Base-by-base conservation (phyloP, 1,140 invertebrate genomes). In the Streblospio benedicti region DNA sequence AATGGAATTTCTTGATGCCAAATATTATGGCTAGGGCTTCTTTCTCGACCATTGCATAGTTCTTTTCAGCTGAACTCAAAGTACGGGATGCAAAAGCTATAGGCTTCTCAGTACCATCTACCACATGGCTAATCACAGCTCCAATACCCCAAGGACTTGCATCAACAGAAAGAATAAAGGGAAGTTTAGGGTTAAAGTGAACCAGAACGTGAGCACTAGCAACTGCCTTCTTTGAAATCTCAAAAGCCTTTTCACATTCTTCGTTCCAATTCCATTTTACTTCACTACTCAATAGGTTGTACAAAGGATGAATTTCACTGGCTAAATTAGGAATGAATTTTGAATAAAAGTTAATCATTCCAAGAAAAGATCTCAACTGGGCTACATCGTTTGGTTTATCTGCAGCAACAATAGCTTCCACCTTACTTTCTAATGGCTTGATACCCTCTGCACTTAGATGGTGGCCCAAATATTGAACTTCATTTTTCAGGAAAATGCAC, bases 1-100 rank as follows among this genome's bases (percentile, higher is more conserved):
- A 64, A 32, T 81, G 71, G 67, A 83, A 84, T 66, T 79, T 79
- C 57, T 75, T 74, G 2, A 84, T 71, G 3, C 74, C 77, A 67
- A 71, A 83, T 1, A 83, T 60, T 12, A 84, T 76, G 1, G 76
- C 74, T n/a, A 81, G 63, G 5, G 76, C 79, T 71, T 85, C 81
- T 64, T 76, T 81, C 31, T 85, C 79, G 31, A 58, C 50, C 20
- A 50, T 43, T 12, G 35, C 43, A 49, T 58, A 58, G 18, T 43
- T 2, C 25, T 33, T 28, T 32, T 54, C 35, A 38, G 9, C n/a
- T n/a, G n/a, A n/a, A n/a, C n/a, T n/a, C n/a, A n/a, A n/a, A n/a
- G n/a, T n/a, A n/a, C n/a, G n/a, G n/a, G n/a, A n/a, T n/a, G n/a
- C n/a, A n/a, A n/a, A n/a, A n/a, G n/a, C n/a, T n/a, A n/a, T n/a